phyloP scores from a whole-genome alignment of 2,113 vertebrate genomes.

The Chloropsis hardwickii region DNA sequence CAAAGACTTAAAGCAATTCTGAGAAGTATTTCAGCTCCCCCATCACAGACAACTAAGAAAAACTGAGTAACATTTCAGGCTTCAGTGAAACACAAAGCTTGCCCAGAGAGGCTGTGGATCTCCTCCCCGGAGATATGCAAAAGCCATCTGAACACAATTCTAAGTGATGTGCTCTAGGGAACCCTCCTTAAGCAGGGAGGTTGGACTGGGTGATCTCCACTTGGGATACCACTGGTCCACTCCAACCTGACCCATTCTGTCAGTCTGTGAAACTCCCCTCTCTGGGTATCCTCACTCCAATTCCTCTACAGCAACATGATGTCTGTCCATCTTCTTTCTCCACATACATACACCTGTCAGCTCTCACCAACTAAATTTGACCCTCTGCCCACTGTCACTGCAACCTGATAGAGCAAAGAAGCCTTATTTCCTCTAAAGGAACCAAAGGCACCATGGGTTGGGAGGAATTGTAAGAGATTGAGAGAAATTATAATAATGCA shows the following conservation, averaged over 20 bases:
- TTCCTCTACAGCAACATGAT: not conserved
- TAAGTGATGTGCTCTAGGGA: rapidly evolving
- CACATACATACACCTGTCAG: not conserved
- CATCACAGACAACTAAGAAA: not conserved
- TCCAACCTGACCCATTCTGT: not conserved
- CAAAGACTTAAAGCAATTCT: not conserved
- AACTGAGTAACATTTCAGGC: not conserved
- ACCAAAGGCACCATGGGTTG: not conserved
- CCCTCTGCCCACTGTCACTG: not conserved
- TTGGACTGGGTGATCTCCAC: not conserved
- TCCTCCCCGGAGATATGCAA: not conserved
- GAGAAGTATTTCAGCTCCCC: not conserved
- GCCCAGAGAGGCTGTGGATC: not conserved
- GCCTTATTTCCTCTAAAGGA: not conserved
- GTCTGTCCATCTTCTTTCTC: not conserved
- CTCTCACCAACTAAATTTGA: not conserved
- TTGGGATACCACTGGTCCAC: too few relatives aligned
- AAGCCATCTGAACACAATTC: not conserved
- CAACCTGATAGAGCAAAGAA: not conserved
- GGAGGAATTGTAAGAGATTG: not conserved
- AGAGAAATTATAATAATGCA: not conserved
- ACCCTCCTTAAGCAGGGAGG: not conserved
- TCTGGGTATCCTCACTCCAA: not conserved
- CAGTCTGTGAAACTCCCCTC: not conserved
- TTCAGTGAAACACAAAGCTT: not conserved